Percentiles rank a stretch among this genome's conserved stretches.
These are phyloP conservation scores for Spisula subtruncata DNA, from an alignment of 2,888 invertebrate genomes.

Conservation along the genomic window DNA sequence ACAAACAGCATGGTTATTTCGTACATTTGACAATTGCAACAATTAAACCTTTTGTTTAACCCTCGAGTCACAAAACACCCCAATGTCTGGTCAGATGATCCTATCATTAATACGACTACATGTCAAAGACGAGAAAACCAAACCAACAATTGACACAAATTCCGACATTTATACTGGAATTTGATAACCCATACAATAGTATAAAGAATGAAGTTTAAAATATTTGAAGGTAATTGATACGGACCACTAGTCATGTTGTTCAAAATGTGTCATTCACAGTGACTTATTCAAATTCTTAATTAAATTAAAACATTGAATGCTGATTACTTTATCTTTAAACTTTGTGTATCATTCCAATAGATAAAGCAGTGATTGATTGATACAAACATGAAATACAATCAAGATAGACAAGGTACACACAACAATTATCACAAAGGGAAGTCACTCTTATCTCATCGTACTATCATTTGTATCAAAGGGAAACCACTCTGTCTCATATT, in stretches of 20 bases:
- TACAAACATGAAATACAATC: not conserved
- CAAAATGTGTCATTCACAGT: constrained; percentile 41
- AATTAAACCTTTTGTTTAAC: not conserved
- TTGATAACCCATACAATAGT: constrained; percentile 19
- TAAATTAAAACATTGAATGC: constrained; percentile 25
- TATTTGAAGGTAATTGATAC: constrained; percentile 16
- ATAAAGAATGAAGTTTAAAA: constrained; percentile 13
- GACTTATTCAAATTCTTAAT: constrained; percentile 27
- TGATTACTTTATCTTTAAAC: constrained; percentile 4
- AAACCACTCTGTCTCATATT: too few species aligned
- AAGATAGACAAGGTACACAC: not conserved
- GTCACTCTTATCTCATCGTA: too few species aligned
- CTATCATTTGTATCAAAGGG: not conserved
- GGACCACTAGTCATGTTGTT: constrained; percentile 11
- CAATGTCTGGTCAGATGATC: constrained; percentile 17
- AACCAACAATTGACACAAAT: constrained; percentile 14
- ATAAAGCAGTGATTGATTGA: not conserved
- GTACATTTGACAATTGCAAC: constrained; percentile 23
- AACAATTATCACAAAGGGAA: too few species aligned
- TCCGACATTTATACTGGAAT: constrained; percentile 24
- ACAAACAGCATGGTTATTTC: not conserved
- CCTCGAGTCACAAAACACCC: not conserved
- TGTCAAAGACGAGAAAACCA: not conserved
- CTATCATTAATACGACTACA: not conserved
- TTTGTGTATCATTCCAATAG: not conserved